A percentile compares a stretch with the other conserved stretches of the same genome.
Conservation (phyloP, 2,888 invertebrate genomes). For the Harmothoe impar region DNA sequence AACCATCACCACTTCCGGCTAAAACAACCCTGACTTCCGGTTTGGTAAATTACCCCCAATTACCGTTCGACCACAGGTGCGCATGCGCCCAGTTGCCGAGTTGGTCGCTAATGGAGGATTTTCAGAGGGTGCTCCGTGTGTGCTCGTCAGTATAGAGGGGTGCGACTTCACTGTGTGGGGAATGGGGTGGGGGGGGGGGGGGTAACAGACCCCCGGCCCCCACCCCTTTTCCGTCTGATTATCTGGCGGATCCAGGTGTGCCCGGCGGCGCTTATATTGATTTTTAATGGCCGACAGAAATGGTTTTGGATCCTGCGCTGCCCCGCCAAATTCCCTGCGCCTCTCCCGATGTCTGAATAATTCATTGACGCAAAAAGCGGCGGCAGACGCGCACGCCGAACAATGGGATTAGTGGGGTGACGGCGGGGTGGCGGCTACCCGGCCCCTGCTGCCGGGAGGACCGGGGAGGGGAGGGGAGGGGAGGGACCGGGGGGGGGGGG, state of each 20-base stretch:
- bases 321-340: slow-evolving; percentile 30
- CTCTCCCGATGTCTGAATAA: slow-evolving; percentile 11
- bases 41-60: slow-evolving; percentile 51
- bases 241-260: slow-evolving; percentile 56
- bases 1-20: slow-evolving; percentile 6
- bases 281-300: slow-evolving; percentile 63
- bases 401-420: slow-evolving; percentile 52
- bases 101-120: slow-evolving; percentile 40
- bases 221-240: slow-evolving; percentile 40
- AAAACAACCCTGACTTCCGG: slow-evolving; percentile 34
- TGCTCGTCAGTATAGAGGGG: not conserved
- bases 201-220: not conserved
- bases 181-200: not conserved
- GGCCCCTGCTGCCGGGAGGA: not conserved
- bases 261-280: slow-evolving; percentile 38
- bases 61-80: slow-evolving; percentile 53
- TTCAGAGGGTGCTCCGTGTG: not conserved
- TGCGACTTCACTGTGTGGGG: no score
- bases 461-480: not conserved
- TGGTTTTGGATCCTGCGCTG: slow-evolving; percentile 55
- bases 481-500: not conserved
- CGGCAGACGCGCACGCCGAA: slow-evolving; percentile 49
- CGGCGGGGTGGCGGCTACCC: slow-evolving; percentile 8
- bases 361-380: slow-evolving; percentile 52
- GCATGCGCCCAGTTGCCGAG: not conserved